A percentile compares a stretch with the other conserved stretches of the same genome.
Evolutionary conservation across 1,140 invertebrate genomes (phyloP).

Genomic region (Drosophila sechellia): DNA sequence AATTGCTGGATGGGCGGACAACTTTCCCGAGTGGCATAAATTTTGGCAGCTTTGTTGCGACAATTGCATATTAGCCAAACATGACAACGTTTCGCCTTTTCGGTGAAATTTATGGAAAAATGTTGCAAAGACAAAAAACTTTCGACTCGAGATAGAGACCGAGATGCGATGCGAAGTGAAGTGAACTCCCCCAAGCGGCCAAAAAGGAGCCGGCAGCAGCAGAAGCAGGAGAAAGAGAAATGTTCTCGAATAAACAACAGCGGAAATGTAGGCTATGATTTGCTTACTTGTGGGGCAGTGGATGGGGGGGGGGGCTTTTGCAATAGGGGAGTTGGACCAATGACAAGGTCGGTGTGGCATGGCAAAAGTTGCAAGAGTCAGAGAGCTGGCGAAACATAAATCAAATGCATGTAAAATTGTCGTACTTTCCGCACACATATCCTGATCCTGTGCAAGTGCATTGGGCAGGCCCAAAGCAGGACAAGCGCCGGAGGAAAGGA

Average conservation of each 20-base stretch:
- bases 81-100: slow-evolving; percentile 23
- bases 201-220: slow-evolving; percentile 8
- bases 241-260: slow-evolving; percentile 66
- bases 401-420: slow-evolving; percentile 82
- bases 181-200: slow-evolving; percentile 30
- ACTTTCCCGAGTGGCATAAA: slow-evolving; percentile 18
- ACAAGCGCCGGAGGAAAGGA: slow-evolving; percentile 14
- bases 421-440: slow-evolving; percentile 80
- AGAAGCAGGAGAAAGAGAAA: slow-evolving; percentile 35
- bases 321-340: slow-evolving; percentile 38
- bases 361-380: slow-evolving; percentile 35
- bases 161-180: slow-evolving; percentile 33
- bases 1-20: neutral
- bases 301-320: neutral
- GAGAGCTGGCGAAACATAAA: slow-evolving; percentile 59
- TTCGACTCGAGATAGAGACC: slow-evolving; percentile 9
- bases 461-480: slow-evolving; percentile 52
- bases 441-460: slow-evolving; percentile 76
- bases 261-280: slow-evolving; percentile 81
- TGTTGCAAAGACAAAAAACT: slow-evolving; percentile 18
- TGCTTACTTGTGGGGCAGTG: slow-evolving; percentile 60
- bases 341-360: slow-evolving; percentile 47
- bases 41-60: slow-evolving; percentile 39
- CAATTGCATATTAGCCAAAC: slow-evolving; percentile 48
- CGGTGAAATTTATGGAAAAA: slow-evolving; percentile 36